Evolutionary conservation across 1,140 invertebrate genomes (phyloP), one percentile per base, ranked within the genome.

Genomic region (Tetranychus urticae): DNA sequence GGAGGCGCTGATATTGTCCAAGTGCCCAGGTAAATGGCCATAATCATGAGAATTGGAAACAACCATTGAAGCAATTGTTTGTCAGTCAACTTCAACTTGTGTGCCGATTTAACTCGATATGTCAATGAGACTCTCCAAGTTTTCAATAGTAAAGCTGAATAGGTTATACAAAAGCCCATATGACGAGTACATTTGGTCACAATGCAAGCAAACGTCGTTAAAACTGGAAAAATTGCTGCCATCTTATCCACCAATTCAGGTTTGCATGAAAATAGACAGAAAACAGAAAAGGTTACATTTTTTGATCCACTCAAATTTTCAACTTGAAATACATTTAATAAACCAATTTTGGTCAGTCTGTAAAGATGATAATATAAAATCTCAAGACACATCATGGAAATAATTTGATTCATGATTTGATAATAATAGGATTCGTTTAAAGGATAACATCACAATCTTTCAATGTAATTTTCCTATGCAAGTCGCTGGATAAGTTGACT

Each of bases 41-140:
- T 86, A 6, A 92, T 82, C 4, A 88, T 73, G 3, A 91, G 70
- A 60, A 91, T 86, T 0, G 88, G 86, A 3, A 87, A 81, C 79
- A 92, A 84, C 84, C 88, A 88, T 67, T 91, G 88, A 33, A 92
- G 69, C 42, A 93, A 70, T 68, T 85, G 86, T 68, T 86, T 87
- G 72, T 93, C 89, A 2, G 88, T 90, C 35, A 93, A 73, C 68
- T 90, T 90, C 23, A 92, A 80, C 71, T 90, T 89, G 66, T 91
- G 88, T 0, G 87, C 85, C 35, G 86, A 88, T 70, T 91, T 90
- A 0, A 91, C 86, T n/a, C 87, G 80, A 73, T 91, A 92, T 14
- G 89, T 92, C 52, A 91, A 74, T 0, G 88, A 92, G 37, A 93
- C 88, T 67, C 88, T 80, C 86, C 87, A 91, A 4, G 88, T 89